Conservation (phyloP, 2,888 invertebrate genomes). For the Suillia variegata region DNA sequence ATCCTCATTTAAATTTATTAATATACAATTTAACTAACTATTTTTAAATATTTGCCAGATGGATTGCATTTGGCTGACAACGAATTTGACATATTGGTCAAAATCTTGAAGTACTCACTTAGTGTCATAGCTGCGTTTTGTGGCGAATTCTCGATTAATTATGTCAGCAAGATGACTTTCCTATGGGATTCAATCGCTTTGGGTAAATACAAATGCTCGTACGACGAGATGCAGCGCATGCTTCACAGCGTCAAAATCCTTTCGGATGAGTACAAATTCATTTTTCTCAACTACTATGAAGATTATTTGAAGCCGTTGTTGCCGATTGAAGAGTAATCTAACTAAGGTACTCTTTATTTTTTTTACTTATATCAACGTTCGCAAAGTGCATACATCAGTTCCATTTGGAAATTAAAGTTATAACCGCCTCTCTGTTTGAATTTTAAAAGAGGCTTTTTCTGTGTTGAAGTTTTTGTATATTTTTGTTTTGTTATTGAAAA, state of each 20-base stretch:
- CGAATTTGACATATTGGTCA: conserved; percentile 36
- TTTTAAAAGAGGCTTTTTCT: too few species aligned
- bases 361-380: background rate
- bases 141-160: conserved; percentile 34
- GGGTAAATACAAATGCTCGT: conserved; percentile 27
- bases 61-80: conserved; percentile 28
- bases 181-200: conserved; percentile 35
- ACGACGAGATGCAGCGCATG: conserved; percentile 27
- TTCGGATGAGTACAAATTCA: conserved; percentile 29
- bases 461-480: too few species aligned
- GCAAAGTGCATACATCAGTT: background rate
- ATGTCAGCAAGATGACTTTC: conserved; percentile 29
- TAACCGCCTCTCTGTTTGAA: background rate
- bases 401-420: too few species aligned
- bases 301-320: too few species aligned
- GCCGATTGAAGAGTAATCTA: too few species aligned
- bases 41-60: conserved; percentile 22
- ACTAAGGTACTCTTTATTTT: too few species aligned
- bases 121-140: conserved; percentile 27
- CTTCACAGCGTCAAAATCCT: conserved; percentile 25
- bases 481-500: too few species aligned
- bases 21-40: background rate
- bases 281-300: conserved; percentile 34
- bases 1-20: background rate
- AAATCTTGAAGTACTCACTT: conserved; percentile 34